A percentile compares a stretch with the other conserved stretches of the same genome.
Evolutionary conservation across 2,888 invertebrate genomes (phyloP).

Genomic region (Blera fallax): DNA sequence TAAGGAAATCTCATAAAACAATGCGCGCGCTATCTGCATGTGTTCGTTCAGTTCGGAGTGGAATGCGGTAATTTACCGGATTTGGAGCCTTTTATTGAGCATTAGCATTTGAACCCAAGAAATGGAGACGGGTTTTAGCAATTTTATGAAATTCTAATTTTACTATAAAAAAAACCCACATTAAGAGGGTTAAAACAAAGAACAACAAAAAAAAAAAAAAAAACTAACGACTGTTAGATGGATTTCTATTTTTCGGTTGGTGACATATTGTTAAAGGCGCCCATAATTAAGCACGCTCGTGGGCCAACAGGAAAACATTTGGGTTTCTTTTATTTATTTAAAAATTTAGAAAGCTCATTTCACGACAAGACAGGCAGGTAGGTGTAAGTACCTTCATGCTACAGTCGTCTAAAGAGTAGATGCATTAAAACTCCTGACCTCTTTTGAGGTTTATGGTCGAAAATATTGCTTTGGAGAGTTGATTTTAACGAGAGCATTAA

Average conservation of each 20-base stretch:
- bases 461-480: too few species aligned
- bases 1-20: slow-evolving; percentile 35
- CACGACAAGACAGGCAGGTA: too few species aligned
- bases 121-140: slow-evolving; percentile 23
- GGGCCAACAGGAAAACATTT: neutral
- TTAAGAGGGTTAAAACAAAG: neutral
- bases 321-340: too few species aligned
- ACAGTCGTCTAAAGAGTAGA: too few species aligned
- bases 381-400: too few species aligned
- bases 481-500: too few species aligned
- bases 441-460: too few species aligned
- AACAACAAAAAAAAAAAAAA: neutral
- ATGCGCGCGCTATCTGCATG: neutral
- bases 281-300: neutral
- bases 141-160: slow-evolving; percentile 43
- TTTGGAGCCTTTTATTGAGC: slow-evolving; percentile 26
- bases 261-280: slow-evolving; percentile 22
- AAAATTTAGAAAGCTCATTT: too few species aligned
- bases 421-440: too few species aligned
- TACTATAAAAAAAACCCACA: slow-evolving; percentile 22
- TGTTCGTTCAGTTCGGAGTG: neutral
- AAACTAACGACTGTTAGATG: neutral
- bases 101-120: slow-evolving; percentile 1
- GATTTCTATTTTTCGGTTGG: neutral
- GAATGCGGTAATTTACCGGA: slow-evolving; percentile 30